Evolutionary conservation across 2,113 vertebrate species (phyloP).

Genomic region (Oreamnos americanus): DNA sequence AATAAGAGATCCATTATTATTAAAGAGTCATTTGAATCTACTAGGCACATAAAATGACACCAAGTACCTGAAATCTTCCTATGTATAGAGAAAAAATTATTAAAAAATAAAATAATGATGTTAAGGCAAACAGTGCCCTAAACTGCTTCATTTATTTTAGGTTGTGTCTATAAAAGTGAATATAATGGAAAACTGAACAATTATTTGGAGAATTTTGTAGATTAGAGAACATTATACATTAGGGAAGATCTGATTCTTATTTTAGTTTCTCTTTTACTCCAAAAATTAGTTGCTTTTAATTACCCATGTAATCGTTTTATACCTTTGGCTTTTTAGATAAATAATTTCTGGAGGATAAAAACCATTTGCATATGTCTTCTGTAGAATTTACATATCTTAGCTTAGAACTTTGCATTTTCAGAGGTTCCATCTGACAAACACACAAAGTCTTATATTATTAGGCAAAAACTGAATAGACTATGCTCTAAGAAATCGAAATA

Average conservation of each 20-base stretch:
- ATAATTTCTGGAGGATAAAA: background rate
- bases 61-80: slow-evolving; percentile 4
- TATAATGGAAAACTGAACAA: background rate
- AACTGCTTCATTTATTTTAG: background rate
- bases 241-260: background rate
- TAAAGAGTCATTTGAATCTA: slow-evolving; percentile 57
- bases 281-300: slow-evolving; percentile 16
- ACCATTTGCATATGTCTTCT: background rate
- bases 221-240: background rate
- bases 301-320: background rate
- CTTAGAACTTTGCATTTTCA: background rate
- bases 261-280: background rate
- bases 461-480: background rate
- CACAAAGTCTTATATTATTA: background rate
- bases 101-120: background rate
- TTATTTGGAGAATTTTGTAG: background rate
- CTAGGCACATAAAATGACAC: slow-evolving; percentile 50
- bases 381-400: background rate
- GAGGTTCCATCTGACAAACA: background rate
- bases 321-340: background rate
- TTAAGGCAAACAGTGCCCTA: background rate
- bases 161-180: background rate
- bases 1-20: slow-evolving; percentile 48
- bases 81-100: background rate
- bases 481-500: background rate